phyloP scores from a whole-genome alignment of 1,140 invertebrate species.

The Magallana gigas region DNA sequence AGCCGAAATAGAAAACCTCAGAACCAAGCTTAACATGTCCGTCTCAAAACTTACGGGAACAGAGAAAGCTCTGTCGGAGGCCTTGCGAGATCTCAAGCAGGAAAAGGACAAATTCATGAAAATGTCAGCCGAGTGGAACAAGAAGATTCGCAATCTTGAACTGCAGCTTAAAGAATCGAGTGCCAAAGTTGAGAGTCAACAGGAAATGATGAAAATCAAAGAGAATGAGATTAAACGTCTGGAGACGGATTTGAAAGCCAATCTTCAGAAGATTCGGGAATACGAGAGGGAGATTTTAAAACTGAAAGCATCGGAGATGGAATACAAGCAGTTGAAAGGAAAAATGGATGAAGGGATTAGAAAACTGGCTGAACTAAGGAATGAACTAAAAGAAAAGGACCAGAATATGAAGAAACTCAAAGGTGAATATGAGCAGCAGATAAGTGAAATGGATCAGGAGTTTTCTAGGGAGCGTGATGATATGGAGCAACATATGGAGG shows the following conservation, averaged over 20 bases:
- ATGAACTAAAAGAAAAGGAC: conserved; percentile 71
- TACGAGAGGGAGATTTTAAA: conserved; percentile 73
- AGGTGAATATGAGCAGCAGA: conserved; percentile 66
- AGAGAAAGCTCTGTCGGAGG: conserved; percentile 74
- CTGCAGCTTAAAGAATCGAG: conserved; percentile 68
- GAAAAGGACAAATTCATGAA: conserved; percentile 75
- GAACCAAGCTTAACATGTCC: conserved; percentile 75
- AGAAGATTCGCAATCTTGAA: conserved; percentile 70
- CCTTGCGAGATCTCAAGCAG: conserved; percentile 71
- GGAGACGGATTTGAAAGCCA: conserved; percentile 68
- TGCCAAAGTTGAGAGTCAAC: conserved; percentile 68
- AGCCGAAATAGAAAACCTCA: conserved; percentile 71
- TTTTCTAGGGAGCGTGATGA: conserved; percentile 72
- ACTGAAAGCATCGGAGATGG: conserved; percentile 71
- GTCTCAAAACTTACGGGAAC: conserved; percentile 74
- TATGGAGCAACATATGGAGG: conserved; percentile 73
- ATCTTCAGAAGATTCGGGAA: conserved; percentile 68
- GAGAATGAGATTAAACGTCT: conserved; percentile 72
- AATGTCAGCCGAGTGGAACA: conserved; percentile 73
- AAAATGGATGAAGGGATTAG: conserved; percentile 70
- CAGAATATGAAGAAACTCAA: conserved; percentile 67
- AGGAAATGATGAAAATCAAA: conserved; percentile 67
- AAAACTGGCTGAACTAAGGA: conserved; percentile 60
- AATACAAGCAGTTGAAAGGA: conserved; percentile 72
- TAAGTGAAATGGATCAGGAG: conserved; percentile 71